These are phyloP conservation scores for Cyclura pinguis DNA, from an alignment of 2,797 vertebrate genomes.

Conservation along the genomic window DNA sequence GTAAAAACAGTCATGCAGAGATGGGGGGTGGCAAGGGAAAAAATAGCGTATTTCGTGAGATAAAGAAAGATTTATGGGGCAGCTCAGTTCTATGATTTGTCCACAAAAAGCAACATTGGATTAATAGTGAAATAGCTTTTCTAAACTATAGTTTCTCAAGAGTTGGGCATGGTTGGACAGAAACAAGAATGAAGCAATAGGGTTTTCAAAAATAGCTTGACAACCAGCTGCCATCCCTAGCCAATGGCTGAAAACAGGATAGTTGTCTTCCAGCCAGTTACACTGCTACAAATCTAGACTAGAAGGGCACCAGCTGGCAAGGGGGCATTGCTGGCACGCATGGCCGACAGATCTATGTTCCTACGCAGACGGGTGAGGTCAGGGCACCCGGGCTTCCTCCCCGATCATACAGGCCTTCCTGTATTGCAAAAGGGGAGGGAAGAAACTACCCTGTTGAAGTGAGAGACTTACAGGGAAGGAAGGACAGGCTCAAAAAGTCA, in stretches of 20 bases:
- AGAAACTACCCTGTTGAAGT: background rate
- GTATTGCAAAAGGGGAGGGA: background rate
- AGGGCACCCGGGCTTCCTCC: background rate
- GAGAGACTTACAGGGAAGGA: background rate
- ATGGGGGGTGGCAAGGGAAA: background rate
- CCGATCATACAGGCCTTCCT: background rate
- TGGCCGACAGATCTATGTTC: background rate
- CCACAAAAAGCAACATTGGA: background rate
- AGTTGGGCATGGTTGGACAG: background rate
- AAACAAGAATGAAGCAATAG: background rate
- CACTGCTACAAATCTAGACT: background rate
- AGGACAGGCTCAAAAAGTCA: background rate
- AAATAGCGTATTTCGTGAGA: background rate
- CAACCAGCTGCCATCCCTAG: conserved; percentile 6
- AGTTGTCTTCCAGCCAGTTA: conserved; percentile 7
- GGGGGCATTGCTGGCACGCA: background rate
- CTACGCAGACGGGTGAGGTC: background rate
- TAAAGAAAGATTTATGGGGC: background rate
- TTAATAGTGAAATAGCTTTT: background rate
- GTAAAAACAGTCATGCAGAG: conserved; percentile 19
- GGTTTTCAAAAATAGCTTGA: conserved; percentile 10
- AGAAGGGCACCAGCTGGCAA: conserved; percentile 27
- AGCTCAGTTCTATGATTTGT: background rate
- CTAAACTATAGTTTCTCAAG: conserved; percentile 1
- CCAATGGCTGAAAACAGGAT: conserved; percentile 2